Conservation (phyloP, 64 coral and sea anemone genomes). For the Dendronephthya gigantea region DNA sequence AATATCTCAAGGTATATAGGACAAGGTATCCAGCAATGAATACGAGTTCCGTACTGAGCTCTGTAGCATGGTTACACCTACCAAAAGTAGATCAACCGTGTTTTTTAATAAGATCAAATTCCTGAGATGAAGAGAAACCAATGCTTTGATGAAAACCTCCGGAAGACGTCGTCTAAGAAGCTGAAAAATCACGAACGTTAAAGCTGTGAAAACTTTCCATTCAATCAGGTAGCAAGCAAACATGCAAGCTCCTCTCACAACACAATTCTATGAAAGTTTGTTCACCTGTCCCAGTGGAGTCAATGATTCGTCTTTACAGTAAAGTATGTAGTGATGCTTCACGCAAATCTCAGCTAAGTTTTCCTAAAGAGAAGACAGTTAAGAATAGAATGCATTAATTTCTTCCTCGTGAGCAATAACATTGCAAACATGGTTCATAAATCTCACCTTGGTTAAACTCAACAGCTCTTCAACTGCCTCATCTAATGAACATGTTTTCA, state of each 20-base stretch:
- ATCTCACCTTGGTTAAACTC: background rate
- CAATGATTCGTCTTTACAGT: background rate
- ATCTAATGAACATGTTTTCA: background rate
- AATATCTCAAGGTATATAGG: too few relatives aligned
- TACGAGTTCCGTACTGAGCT: too few relatives aligned
- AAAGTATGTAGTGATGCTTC: background rate
- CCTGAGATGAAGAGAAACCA: background rate
- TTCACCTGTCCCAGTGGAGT: background rate
- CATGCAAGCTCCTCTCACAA: too few relatives aligned
- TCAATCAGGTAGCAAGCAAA: too few relatives aligned
- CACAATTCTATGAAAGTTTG: too few relatives aligned
- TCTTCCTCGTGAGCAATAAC: too few relatives aligned
- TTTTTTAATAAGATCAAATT: background rate
- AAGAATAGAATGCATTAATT: background rate
- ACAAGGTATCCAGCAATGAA: too few relatives aligned
- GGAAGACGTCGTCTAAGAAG: background rate
- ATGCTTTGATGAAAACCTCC: background rate
- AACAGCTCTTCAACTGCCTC: background rate
- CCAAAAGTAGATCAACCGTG: background rate
- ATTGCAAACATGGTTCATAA: too few relatives aligned
- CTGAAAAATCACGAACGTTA: background rate
- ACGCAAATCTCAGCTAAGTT: constrained; percentile 1
- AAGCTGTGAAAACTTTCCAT: background rate
- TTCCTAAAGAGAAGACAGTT: background rate
- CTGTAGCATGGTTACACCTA: background rate